Conservation (phyloP, 2,888 invertebrate genomes). For the Cryptosula pallasiana region DNA sequence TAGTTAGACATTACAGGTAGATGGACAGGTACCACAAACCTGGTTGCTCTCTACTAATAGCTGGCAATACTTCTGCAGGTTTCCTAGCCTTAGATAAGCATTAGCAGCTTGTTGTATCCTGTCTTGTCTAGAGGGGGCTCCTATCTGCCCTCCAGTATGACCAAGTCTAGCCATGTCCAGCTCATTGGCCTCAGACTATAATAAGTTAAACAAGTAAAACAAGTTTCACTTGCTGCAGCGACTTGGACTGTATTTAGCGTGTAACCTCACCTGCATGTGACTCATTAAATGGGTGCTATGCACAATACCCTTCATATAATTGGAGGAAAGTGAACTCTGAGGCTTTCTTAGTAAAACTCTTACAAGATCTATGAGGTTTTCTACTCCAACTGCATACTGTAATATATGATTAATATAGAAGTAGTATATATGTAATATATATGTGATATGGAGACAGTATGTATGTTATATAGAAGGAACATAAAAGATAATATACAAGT, state of each 20-base stretch:
- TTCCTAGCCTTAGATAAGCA: slow-evolving; percentile 49
- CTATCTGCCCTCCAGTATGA: slow-evolving; percentile 42
- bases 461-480: too few relatives aligned
- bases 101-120: slow-evolving; percentile 44
- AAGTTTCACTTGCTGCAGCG: too few relatives aligned
- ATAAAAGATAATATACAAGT: too few relatives aligned
- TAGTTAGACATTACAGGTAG: too few relatives aligned
- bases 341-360: slow-evolving; percentile 43
- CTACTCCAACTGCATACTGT: slow-evolving; percentile 45
- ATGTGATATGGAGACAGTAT: too few relatives aligned
- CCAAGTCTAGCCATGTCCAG: slow-evolving; percentile 49
- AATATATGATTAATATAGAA: too few relatives aligned
- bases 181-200: slow-evolving; percentile 51
- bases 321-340: slow-evolving; percentile 40
- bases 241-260: too few relatives aligned
- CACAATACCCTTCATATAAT: slow-evolving; percentile 50
- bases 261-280: slow-evolving; percentile 47
- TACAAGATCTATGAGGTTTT: slow-evolving; percentile 54
- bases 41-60: slow-evolving; percentile 52
- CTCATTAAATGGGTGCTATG: slow-evolving; percentile 51
- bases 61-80: slow-evolving; percentile 54
- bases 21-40: too few relatives aligned
- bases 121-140: slow-evolving; percentile 43
- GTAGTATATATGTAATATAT: too few relatives aligned
- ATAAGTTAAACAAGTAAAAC: not conserved